Evolutionary conservation across 2,113 vertebrate species (phyloP), one percentile per base, ranked within the genome.

Genomic region (Cyanoderma ruficeps): DNA sequence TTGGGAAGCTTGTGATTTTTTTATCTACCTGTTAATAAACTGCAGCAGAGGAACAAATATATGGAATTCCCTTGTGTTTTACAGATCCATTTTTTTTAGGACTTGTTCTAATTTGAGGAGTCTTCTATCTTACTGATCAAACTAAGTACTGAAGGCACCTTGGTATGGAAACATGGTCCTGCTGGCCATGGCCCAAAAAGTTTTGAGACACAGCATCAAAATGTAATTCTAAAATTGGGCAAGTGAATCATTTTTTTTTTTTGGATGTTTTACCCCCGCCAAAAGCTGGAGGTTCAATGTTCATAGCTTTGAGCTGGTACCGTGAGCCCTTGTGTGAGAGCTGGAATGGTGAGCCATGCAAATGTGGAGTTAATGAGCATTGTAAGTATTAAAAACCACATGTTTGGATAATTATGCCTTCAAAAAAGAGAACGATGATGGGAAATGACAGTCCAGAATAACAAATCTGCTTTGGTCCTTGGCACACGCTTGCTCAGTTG

Each of bases 351-450:
- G 33, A 59, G 79, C 59, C 72, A 55, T 39, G 37, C 85, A 87
- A 85, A 56, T 85, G 70, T 31, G 10, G 39, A 31, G 59, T 64
- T 88, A 52, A 80, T 61, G 93, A 95, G 91, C 78, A 88, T 7
- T 81, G 59, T 63, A 67, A 76, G 87, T 86, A 90, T 85, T 90
- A 96, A 93, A 95, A 96, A 75, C 87, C 87, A 72, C 87, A 80
- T 90, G 93, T 93, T 97, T 90, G 37, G 85, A 44, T 95, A 96
- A 96, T 91, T 95, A 90, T 47, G 55, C 94, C 88, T 93, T 96
- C 92, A 90, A 13, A 95, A 83, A 81, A 63, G 92, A 33, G 68
- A 81, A 49, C 0, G 2, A 9, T 88, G 87, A 92, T 97, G 70
- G 92, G 75, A 93, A n/a, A 86, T 83, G 92, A 92, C 95, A 95